A percentile compares a stretch with the other conserved stretches of the same genome.
These are phyloP conservation scores for Acanthosoma haemorrhoidale DNA, from an alignment of 2,888 invertebrate genomes.

Conservation along the genomic window DNA sequence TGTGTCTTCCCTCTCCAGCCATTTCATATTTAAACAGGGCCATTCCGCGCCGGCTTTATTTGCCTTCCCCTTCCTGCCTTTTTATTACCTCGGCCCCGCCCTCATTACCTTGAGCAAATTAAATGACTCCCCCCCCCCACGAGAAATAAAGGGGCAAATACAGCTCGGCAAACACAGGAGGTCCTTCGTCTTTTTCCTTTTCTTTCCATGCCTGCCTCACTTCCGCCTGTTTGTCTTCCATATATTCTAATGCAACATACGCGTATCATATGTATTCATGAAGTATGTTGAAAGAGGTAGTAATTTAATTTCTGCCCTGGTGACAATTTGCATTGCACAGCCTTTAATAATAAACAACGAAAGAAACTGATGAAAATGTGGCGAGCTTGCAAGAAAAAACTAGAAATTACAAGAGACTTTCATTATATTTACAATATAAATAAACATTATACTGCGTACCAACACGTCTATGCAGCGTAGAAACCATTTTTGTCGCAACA, in stretches of 20 bases:
- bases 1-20: neutral
- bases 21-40: constrained; percentile 28
- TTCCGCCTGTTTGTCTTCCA: neutral
- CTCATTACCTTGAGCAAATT: constrained; percentile 30
- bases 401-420: no score
- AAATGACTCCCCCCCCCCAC: constrained; percentile 26
- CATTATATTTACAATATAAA: no score
- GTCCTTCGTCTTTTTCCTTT: neutral
- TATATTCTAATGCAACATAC: no score
- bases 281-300: neutral
- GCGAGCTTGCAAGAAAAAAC: no score
- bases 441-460: no score
- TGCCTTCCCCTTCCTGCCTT: neutral
- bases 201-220: neutral
- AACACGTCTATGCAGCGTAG: no score
- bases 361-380: no score
- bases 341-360: no score
- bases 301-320: neutral
- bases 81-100: constrained; percentile 13
- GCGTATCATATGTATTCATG: constrained; percentile 10
- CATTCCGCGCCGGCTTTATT: constrained; percentile 15
- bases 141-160: constrained; percentile 18
- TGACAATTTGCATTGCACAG: neutral
- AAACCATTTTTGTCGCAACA: no score
- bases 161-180: neutral